Conservation (phyloP, 1,140 invertebrate species). For the Zaprionus camerounensis region DNA sequence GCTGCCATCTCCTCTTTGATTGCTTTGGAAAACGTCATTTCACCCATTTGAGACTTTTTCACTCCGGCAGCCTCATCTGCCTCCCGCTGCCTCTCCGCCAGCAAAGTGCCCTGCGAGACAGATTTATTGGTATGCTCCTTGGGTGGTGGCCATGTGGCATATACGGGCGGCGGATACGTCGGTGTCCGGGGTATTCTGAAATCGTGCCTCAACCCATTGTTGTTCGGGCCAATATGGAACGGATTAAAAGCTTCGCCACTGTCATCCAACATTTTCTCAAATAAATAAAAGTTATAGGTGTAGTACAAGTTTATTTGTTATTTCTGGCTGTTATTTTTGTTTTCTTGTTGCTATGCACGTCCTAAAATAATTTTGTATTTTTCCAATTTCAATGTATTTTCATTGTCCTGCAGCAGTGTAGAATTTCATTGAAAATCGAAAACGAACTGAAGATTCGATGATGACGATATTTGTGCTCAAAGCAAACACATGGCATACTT, state of each 20-base stretch:
- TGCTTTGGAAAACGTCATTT: conserved; percentile 58
- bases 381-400: conserved; percentile 25
- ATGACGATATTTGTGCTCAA: background rate
- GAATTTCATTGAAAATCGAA: conserved; percentile 19
- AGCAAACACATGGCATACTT: conserved; percentile 9
- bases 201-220: background rate
- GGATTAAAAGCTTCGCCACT: conserved; percentile 52
- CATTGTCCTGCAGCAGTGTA: conserved; percentile 14
- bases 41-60: conserved; percentile 37
- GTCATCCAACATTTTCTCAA: conserved; percentile 43
- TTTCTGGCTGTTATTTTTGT: background rate
- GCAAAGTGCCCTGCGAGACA: conserved; percentile 14
- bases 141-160: conserved; percentile 23
- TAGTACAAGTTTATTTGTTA: background rate
- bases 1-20: conserved; percentile 65
- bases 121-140: conserved; percentile 42
- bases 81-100: conserved; percentile 2
- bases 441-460: conserved; percentile 14
- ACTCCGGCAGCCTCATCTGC: background rate
- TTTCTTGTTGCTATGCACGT: conserved; percentile 11
- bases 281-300: background rate
- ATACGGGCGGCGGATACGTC: conserved; percentile 58
- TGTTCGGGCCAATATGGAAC: conserved; percentile 51
- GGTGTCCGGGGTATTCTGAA: conserved; percentile 35
- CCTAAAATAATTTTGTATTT: conserved; percentile 3